A percentile compares a stretch with the other conserved stretches of the same genome.
Evolutionary conservation across 2,797 vertebrate genomes (phyloP).

Genomic region (Pristis pectinata): DNA sequence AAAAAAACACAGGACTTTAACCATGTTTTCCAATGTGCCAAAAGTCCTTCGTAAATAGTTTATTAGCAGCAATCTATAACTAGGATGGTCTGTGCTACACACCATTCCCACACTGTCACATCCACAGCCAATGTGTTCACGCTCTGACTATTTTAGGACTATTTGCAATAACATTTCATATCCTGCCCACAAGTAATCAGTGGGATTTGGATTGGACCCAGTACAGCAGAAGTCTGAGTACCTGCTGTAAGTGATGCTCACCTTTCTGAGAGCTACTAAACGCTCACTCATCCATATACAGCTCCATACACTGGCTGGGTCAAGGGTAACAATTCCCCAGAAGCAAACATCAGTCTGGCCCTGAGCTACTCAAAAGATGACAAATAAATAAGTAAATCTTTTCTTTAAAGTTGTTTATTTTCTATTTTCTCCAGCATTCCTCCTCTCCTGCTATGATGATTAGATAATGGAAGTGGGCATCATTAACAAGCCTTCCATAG

Average conservation of each 20-base stretch:
- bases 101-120: not conserved
- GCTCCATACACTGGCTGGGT: not conserved
- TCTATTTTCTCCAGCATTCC: not conserved
- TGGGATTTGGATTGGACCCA: conserved; percentile 5
- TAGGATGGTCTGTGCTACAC: not conserved
- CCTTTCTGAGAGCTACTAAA: not conserved
- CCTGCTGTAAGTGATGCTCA: not conserved
- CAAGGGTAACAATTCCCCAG: not conserved
- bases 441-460: not conserved
- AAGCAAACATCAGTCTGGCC: not conserved
- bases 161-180: not conserved
- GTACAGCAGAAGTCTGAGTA: not conserved
- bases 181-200: not conserved
- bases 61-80: not conserved
- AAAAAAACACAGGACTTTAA: not conserved
- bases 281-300: not conserved
- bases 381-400: no score
- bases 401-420: no score
- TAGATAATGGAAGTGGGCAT: not conserved
- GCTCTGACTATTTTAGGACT: not conserved
- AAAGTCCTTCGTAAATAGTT: not conserved
- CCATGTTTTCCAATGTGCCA: not conserved
- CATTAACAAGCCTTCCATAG: not conserved
- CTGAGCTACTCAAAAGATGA: not conserved
- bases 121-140: not conserved